Evolutionary conservation across 2,113 vertebrate genomes (phyloP).

Genomic region (Fukomys damarensis): DNA sequence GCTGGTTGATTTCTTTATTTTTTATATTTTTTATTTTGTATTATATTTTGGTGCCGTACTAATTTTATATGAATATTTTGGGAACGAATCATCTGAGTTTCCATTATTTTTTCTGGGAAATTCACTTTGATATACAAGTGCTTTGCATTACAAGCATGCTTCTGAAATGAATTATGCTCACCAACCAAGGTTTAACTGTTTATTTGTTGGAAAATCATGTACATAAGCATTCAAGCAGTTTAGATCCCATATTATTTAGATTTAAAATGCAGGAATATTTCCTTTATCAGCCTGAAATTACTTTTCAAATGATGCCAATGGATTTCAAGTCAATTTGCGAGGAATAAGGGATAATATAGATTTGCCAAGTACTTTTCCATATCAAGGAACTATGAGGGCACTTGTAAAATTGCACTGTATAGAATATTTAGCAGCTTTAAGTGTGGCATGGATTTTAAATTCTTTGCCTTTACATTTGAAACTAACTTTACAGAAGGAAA

Average conservation of each 20-base stretch:
- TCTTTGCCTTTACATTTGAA: conserved; percentile 43
- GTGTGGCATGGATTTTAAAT: background rate
- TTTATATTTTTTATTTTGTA: background rate
- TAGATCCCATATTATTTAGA: conserved; percentile 18
- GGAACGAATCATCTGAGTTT: background rate
- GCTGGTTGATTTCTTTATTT: background rate
- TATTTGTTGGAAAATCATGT: conserved; percentile 45
- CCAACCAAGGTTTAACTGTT: background rate
- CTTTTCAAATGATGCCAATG: conserved; percentile 67
- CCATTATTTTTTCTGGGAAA: background rate
- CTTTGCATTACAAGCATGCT: background rate
- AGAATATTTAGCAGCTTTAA: conserved; percentile 51
- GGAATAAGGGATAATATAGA: conserved; percentile 48
- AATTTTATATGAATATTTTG: background rate
- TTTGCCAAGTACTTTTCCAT: conserved; percentile 62
- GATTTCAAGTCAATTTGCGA: conserved; percentile 42
- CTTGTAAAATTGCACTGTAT: conserved; percentile 40
- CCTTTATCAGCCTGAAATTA: conserved; percentile 51
- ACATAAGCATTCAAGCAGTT: background rate
- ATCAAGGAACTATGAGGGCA: background rate
- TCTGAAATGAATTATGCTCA: background rate
- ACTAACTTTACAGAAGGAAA: conserved; percentile 49
- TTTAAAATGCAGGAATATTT: background rate
- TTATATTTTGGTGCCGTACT: background rate
- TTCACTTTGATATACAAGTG: background rate